Evolutionary conservation across 2,888 invertebrate species (phyloP), one percentile per base, ranked within the genome.

Genomic region (Hemistola chrysoprasaria): DNA sequence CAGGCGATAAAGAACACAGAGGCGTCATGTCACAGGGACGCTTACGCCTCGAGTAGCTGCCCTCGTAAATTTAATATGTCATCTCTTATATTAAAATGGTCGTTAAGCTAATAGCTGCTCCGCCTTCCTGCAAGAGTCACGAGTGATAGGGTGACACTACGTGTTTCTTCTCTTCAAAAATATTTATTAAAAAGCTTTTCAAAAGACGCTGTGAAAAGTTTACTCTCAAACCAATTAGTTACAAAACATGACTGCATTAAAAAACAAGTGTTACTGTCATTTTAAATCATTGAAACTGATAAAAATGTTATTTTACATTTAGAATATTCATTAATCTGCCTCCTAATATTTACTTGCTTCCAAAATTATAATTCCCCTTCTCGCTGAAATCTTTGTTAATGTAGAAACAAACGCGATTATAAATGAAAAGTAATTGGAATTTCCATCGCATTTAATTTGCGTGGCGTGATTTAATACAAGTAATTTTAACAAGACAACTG

Each of bases 11-110:
- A 85, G 75, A 68, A 78, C 71, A 81, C 79, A 78, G 77, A 77
- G 77, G 81, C 78, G 74, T 79, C 79, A 79, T 72, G 80, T 72
- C 76, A 81, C 71, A 63, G 62, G 69, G 62, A 71, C 78, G 78
- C 73, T 80, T 76, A 75, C 70, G 71, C 71, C 59, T 65, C 65
- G 73, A 73, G 81, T 75, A 79, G 82, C 78, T 76, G 71, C 67
- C 74, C 75, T 87, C 85, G 81, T 85, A 85, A 86, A 86, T 85
- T 85, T 85, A 86, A 86, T 83, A 86, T 83, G 81, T 87, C 85
- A 85, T 84, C 84, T 85, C 74, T 77, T 78, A 83, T 87, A 87
- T 85, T 84, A 87, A 87, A 87, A 86, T 78, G 79, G 80, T 84
- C 86, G 86, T 86, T 86, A 85, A 80, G 83, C 81, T 87, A 84